Base-by-base conservation (phyloP, 2,888 invertebrate species). In the Rhamphomyia laevipes region DNA sequence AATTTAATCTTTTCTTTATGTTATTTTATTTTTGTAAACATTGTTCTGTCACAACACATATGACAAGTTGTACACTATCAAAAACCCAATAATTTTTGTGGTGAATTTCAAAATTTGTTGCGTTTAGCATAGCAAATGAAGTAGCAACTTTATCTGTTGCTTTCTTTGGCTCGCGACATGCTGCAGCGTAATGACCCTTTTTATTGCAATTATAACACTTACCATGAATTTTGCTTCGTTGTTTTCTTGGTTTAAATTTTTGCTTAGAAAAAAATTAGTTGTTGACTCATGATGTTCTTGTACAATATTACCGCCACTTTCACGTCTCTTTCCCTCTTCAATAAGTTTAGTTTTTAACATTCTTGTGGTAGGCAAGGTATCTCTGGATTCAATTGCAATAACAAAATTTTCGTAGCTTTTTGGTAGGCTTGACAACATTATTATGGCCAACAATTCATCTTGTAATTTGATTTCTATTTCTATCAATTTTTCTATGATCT, bases 331-430 rank as follows among this genome's bases (percentile, higher is more conserved):
- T n/a, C 7, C 54, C 18, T 56, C 55, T 49, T 56, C 54, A 9
- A 56, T 27, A 33, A 56, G 51, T 52, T 57, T 56, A 4, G 56
- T 53, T 42, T 55, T 51, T 3, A 41, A 4, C 6, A 17, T n/a
- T 3, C 41, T 15, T 1, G 31, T 18, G 6, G 18, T 17, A 11
- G 41, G 62, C 15, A 65, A 48, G 3, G 53, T 52, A 47, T 67
- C 65, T 2, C 63, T 53, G 2, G 66, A 61, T 51, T 67, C 63
- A 4, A 67, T 61, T 0, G 64, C 65, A 21, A 60, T 62, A 40
- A 62, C 46, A 51, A 66, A 66, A 33, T 61, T 64, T 33, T 66
- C 64, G 42, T 53, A 67, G 3, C 35, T 58, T 3, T 50, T 23
- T 7, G 63, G 61, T 10, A 66, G 46, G 51, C 63, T 65, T 44